A percentile compares a stretch with the other conserved stretches of the same genome.
Evolutionary conservation across 2,113 vertebrate species (phyloP).

Genomic region (Athene noctua): DNA sequence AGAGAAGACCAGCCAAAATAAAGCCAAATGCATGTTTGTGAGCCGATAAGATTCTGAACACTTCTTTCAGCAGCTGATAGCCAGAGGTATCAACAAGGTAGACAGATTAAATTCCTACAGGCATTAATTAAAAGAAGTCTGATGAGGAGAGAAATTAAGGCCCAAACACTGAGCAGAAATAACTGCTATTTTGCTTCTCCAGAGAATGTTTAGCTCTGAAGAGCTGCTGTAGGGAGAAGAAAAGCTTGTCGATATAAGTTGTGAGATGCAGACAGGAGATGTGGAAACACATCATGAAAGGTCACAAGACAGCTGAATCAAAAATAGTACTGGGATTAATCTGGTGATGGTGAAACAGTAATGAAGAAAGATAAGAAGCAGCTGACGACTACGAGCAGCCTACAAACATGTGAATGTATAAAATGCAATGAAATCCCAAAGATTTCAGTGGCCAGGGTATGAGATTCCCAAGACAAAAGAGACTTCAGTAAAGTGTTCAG

Average conservation of each 20-base stretch:
- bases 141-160: constrained; percentile 42
- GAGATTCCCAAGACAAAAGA: neutral
- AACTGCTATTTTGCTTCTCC: constrained; percentile 7
- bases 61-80: constrained; percentile 43
- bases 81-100: constrained; percentile 52
- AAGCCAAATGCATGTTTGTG: constrained; percentile 13
- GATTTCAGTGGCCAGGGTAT: neutral
- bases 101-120: constrained; percentile 58
- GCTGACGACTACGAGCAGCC: neutral
- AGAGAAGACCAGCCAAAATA: neutral
- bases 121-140: constrained; percentile 59
- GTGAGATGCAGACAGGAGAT: neutral
- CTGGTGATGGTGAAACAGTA: neutral
- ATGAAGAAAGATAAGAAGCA: neutral
- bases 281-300: neutral
- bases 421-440: neutral
- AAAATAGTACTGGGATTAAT: neutral
- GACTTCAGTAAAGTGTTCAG: neutral
- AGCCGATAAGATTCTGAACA: neutral
- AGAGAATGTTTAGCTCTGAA: neutral
- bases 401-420: neutral
- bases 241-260: neutral
- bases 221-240: neutral
- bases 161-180: neutral
- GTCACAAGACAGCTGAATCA: neutral